Evolutionary conservation across 2,113 vertebrate species (phyloP), one percentile per base, ranked within the genome.

Genomic region (Hemichromis elongatus): DNA sequence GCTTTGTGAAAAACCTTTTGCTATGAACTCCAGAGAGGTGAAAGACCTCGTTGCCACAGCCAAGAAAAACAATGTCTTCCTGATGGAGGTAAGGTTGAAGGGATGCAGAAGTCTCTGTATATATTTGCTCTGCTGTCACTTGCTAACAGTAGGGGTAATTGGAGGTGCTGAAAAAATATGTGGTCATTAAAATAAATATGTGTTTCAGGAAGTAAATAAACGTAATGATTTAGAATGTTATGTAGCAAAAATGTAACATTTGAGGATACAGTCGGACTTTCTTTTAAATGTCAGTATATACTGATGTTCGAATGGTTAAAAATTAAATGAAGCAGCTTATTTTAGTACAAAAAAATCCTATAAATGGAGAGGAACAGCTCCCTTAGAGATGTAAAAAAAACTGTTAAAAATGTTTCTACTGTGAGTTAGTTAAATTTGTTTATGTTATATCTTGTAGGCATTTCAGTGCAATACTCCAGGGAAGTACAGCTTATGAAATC

Each of bases 1-100:
- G 6, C 84, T 97, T 35, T 97, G 96, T 8, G 96, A 97, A 92
- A 97, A 98, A 82, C n/a, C n/a, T n/a, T n/a, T n/a, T n/a, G n/a
- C 96, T 2, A 97, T 97, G 94, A 97, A 96, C n/a, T 86, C 90
- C 3, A 68, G 83, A 0, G 95, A 97, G 80, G 96, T 97, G 24
- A 92, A 87, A 3, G 93, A 97, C 63, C 94, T 97, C 16, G 61
- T 95, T 2, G 55, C 87, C 0, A 82, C 95, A 16, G 96, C 96
- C 2, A 91, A 80, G 80, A 84, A 81, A 30, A 95, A 82, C 21
- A 45, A 95, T 2, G 86, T 96, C 37, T 96, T 96, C 75, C 88
- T 96, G 52, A 93, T 95, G 93, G 92, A 94, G 93, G 92, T 96
- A 57, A 70, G 37, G 26, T 12, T 83, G 40, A 52, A 52, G 30